Base-by-base conservation (phyloP, 2,888 invertebrate species). In the Noctua janthe region DNA sequence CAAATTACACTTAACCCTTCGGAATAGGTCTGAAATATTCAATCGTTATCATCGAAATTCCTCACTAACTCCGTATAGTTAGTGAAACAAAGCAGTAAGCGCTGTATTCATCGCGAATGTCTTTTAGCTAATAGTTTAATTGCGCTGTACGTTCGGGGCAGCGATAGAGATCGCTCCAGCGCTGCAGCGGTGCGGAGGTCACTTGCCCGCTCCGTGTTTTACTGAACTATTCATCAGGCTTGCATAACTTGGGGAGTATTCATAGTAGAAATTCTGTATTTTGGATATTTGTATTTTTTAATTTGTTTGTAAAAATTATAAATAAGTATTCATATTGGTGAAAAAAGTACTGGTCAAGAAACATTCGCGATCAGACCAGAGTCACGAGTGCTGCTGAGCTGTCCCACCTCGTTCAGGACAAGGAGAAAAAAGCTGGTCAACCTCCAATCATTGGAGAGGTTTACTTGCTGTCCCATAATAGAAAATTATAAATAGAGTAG, bases 91-190 rank as follows among this genome's bases (percentile, higher is more conserved):
- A 88, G 86, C 83, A 74, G 86, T 88, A 76, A 88, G 86, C 51
- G 86, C 77, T 20, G 79, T 83, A 87, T 85, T 81, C 80, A 88
- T 83, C 81, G 88, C 86, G 78, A 91, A 90, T 93, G 93, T 94
- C 93, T 91, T 92, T 91, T 91, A 91, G 85, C 89, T 94, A 94
- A 94, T 94, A 92, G 92, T 95, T 93, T 95, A 95, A 95, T 95
- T 95, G 94, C 93, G 91, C 90, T 90, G 92, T 84, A 89, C 89
- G 91, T 93, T 94, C 91, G 92, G 88, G 91, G 88, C 89, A 88
- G 90, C 92, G 95, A 95, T 95, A 95, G 90, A 89, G 91, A 95
- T 95, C 95, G 20, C 66, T 66, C 20, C 35, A 92, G 90, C 88
- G 83, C 88, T 83, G 87, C 95, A 92, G 91, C 88, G 85, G 86